Conservation (phyloP, 92 coral and sea anemone species). For the Zoanthus sansibaricus region DNA sequence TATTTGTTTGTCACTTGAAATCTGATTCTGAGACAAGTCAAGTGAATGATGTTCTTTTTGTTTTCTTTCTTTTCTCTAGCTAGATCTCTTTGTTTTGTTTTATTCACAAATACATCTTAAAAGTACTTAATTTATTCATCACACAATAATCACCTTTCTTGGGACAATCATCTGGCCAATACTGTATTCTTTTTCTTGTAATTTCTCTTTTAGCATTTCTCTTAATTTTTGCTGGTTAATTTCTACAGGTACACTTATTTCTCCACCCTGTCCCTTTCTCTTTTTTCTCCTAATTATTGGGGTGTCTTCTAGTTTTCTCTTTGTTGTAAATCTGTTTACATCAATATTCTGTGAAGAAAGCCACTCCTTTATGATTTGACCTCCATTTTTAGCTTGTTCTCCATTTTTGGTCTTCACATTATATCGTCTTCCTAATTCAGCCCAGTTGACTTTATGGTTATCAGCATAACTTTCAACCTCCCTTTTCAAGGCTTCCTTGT, state of each 20-base stretch:
- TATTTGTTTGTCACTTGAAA: too few species aligned
- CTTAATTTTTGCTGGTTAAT: slow-evolving; percentile 33
- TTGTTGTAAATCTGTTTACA: slow-evolving; percentile 42
- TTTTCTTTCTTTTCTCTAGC: too few species aligned
- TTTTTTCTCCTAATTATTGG: slow-evolving; percentile 52
- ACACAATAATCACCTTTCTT: slow-evolving; percentile 44
- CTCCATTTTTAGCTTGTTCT: slow-evolving; percentile 51
- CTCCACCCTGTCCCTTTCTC: slow-evolving; percentile 61
- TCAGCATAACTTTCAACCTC: slow-evolving; percentile 55
- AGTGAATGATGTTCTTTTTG: too few species aligned
- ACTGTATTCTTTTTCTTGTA: slow-evolving; percentile 44
- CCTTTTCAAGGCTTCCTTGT: slow-evolving; percentile 39
- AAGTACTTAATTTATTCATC: neutral
- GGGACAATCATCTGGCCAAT: slow-evolving; percentile 67
- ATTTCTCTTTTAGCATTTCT: slow-evolving; percentile 43
- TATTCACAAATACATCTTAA: neutral
- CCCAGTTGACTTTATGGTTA: slow-evolving; percentile 41
- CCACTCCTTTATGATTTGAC: slow-evolving; percentile 58
- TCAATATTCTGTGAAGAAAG: slow-evolving; percentile 45
- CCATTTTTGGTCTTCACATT: slow-evolving; percentile 45
- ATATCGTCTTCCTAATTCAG: slow-evolving; percentile 30
- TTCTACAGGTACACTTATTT: slow-evolving; percentile 60
- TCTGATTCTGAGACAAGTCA: too few species aligned
- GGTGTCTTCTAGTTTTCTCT: neutral
- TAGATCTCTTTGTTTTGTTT: too few species aligned